Percentiles rank a stretch among this genome's conserved stretches.
Conservation (phyloP, 2,797 vertebrate genomes). For the Pseudochirops corinnae region DNA sequence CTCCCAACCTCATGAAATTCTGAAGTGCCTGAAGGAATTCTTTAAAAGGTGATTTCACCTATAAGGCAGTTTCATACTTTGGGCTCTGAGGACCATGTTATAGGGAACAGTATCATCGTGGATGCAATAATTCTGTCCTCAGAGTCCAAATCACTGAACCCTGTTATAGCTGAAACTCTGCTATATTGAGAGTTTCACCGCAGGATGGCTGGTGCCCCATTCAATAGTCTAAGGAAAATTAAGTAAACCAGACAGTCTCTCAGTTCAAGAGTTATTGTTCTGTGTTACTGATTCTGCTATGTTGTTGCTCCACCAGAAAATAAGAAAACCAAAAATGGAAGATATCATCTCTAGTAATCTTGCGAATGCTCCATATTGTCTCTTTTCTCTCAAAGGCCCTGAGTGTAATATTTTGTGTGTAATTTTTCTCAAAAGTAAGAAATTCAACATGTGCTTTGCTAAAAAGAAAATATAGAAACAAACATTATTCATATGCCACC, state of each 20-base stretch:
- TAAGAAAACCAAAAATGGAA: conserved; percentile 70
- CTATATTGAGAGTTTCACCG: conserved; percentile 71
- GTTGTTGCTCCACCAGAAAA: conserved; percentile 57
- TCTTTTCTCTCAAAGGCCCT: conserved; percentile 57
- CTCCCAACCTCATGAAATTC: conserved; percentile 48
- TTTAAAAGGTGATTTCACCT: conserved; percentile 76
- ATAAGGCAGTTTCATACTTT: conserved; percentile 67
- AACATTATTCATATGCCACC: conserved; percentile 59
- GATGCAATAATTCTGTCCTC: conserved; percentile 73
- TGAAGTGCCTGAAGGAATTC: conserved; percentile 69
- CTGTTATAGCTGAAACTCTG: neutral
- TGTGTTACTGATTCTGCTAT: neutral
- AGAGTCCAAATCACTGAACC: conserved; percentile 43
- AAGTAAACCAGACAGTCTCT: conserved; percentile 80
- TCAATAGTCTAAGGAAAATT: conserved; percentile 67
- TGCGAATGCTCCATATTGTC: conserved; percentile 48
- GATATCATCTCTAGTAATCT: conserved; percentile 75
- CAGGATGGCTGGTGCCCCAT: conserved; percentile 62
- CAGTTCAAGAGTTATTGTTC: conserved; percentile 71
- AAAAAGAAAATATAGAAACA: conserved; percentile 62
- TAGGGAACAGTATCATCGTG: conserved; percentile 61
- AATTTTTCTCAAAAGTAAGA: conserved; percentile 62
- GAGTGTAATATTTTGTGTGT: conserved; percentile 61
- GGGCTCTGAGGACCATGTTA: conserved; percentile 53
- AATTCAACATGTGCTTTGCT: conserved; percentile 54